These are phyloP conservation scores for Napeogenes inachia DNA, from an alignment of 2,888 invertebrate species.

Conservation along the genomic window DNA sequence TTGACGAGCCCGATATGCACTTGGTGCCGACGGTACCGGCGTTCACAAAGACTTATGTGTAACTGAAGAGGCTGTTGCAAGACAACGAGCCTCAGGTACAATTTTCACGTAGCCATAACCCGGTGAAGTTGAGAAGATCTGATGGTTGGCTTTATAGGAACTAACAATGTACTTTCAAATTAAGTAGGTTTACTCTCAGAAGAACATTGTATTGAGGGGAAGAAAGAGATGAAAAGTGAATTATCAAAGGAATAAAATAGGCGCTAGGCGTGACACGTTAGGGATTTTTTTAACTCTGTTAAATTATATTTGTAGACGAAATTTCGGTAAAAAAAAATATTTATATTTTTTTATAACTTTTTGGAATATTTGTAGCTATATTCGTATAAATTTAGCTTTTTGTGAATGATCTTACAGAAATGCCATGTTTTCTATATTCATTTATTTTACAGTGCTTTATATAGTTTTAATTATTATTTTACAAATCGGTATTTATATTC, in stretches of 20 bases:
- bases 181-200: constrained; percentile 38
- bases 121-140: constrained; percentile 40
- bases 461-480: too few species aligned
- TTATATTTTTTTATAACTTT: too few species aligned
- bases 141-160: constrained; percentile 18
- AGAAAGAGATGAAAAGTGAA: constrained; percentile 62
- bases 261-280: not conserved
- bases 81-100: constrained; percentile 59
- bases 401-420: too few species aligned
- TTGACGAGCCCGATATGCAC: constrained; percentile 19
- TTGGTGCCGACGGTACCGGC: constrained; percentile 33
- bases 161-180: constrained; percentile 21
- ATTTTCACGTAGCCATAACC: constrained; percentile 59
- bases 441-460: too few species aligned
- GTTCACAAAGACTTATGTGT: constrained; percentile 51
- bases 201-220: constrained; percentile 56
- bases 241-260: constrained; percentile 30
- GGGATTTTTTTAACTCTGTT: not conserved
- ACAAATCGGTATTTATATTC: not conserved
- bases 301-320: too few species aligned
- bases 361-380: too few species aligned
- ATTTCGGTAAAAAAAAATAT: too few species aligned
- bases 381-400: too few species aligned
- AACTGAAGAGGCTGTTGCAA: constrained; percentile 54
- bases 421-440: too few species aligned